phyloP scores from a whole-genome alignment of 1,140 invertebrate genomes.

The Coenobita brevimanus region DNA sequence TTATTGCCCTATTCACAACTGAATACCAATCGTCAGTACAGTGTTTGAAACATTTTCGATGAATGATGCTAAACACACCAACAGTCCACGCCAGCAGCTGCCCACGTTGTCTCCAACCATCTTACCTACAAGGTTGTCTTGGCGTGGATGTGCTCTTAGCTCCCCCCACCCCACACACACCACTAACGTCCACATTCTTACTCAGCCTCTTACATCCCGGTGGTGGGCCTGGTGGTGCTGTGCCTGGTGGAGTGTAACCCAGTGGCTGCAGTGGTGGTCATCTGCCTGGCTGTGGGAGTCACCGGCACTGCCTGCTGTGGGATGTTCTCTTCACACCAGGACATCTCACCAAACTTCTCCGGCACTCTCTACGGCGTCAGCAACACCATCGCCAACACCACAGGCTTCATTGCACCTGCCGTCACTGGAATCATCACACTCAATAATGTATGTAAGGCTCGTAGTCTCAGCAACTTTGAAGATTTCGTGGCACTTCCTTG shows the following conservation, averaged over 20 bases:
- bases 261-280: constrained; percentile 81
- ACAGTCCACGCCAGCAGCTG: too few relatives aligned
- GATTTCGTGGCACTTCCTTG: too few relatives aligned
- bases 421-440: neutral
- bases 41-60: too few relatives aligned
- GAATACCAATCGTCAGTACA: too few relatives aligned
- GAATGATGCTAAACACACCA: too few relatives aligned
- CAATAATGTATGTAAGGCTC: neutral
- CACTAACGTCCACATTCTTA: too few relatives aligned
- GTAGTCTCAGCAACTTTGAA: too few relatives aligned
- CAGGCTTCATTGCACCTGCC: neutral
- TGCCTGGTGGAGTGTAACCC: constrained; percentile 75
- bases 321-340: constrained; percentile 88
- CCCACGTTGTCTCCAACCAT: too few relatives aligned
- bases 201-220: constrained; percentile 11
- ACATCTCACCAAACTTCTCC: constrained; percentile 87
- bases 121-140: too few relatives aligned
- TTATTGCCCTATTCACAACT: too few relatives aligned
- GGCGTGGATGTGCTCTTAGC: too few relatives aligned
- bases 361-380: constrained; percentile 87
- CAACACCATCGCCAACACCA: constrained; percentile 82
- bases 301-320: constrained; percentile 89
- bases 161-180: too few relatives aligned
- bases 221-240: constrained; percentile 8
- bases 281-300: constrained; percentile 84